A percentile compares a stretch with the other conserved stretches of the same genome.
Evolutionary conservation across 2,888 invertebrate genomes (phyloP).

Genomic region (Zaprionus lineosus): DNA sequence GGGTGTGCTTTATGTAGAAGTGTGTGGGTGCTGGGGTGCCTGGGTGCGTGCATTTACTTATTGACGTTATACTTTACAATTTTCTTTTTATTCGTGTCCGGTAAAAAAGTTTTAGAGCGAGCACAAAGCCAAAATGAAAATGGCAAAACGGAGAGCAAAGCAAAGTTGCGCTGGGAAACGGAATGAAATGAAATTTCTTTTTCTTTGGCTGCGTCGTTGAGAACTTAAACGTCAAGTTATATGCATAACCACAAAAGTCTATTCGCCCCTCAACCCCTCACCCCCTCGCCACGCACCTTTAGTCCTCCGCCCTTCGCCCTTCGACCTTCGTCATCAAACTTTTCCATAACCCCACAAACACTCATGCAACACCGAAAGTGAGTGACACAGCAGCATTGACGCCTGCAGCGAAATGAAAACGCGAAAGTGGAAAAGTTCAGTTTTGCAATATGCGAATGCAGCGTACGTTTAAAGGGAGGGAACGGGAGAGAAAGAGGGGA

Average conservation of each 20-base stretch:
- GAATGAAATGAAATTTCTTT: slow-evolving; percentile 57
- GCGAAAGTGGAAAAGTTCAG: slow-evolving; percentile 62
- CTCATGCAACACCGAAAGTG: slow-evolving; percentile 22
- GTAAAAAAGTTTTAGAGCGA: slow-evolving; percentile 38
- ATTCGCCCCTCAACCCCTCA: not conserved
- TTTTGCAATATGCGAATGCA: slow-evolving; percentile 64
- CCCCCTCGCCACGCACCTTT: not conserved
- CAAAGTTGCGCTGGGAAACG: slow-evolving; percentile 44
- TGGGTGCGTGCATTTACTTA: slow-evolving; percentile 28
- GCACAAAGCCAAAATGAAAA: slow-evolving; percentile 37
- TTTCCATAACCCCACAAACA: too few relatives aligned
- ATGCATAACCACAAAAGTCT: slow-evolving; percentile 42
- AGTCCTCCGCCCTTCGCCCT: not conserved
- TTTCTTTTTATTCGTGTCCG: slow-evolving; percentile 47
- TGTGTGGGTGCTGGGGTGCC: not conserved
- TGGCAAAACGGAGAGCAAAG: slow-evolving; percentile 24
- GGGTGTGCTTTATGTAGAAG: not conserved
- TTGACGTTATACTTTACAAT: slow-evolving; percentile 43
- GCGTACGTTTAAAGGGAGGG: too few relatives aligned
- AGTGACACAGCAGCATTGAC: slow-evolving; percentile 41
- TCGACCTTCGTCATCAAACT: too few relatives aligned
- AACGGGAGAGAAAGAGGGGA: too few relatives aligned
- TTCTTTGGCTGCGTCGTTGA: slow-evolving; percentile 35
- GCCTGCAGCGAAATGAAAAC: slow-evolving; percentile 64
- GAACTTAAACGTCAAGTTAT: slow-evolving; percentile 53